A percentile compares a stretch with the other conserved stretches of the same genome.
Evolutionary conservation across 2,113 vertebrate species (phyloP).

Genomic region (Austrofundulus limnaeus): DNA sequence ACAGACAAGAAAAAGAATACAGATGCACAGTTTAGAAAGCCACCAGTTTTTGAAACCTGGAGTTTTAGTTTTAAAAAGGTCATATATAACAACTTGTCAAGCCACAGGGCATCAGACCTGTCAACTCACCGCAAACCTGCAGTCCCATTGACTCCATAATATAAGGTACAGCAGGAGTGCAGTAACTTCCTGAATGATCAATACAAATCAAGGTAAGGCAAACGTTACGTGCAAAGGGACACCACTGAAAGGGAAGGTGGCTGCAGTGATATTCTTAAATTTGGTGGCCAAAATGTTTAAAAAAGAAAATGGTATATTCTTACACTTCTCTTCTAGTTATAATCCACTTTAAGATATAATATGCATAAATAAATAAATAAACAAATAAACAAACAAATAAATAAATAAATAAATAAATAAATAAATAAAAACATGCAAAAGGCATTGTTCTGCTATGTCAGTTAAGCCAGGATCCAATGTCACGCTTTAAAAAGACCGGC

Average conservation of each 20-base stretch:
- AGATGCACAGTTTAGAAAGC: conserved; percentile 79
- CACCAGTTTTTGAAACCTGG: conserved; percentile 76
- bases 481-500: conserved; percentile 20
- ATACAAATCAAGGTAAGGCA: conserved; percentile 83
- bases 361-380: too few species aligned
- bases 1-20: conserved; percentile 76
- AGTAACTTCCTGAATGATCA: conserved; percentile 85
- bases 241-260: conserved; percentile 55
- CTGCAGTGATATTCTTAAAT: conserved; percentile 40
- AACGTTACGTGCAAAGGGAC: conserved; percentile 57
- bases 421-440: conserved; percentile 1
- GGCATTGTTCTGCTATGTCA: conserved; percentile 13
- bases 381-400: too few species aligned
- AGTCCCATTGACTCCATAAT: conserved; percentile 84
- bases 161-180: conserved; percentile 84
- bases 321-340: not conserved
- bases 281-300: conserved; percentile 26
- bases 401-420: too few species aligned
- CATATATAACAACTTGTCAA: conserved; percentile 73
- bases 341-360: conserved; percentile 8
- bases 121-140: conserved; percentile 86
- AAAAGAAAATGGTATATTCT: not conserved
- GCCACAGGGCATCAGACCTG: conserved; percentile 72
- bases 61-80: conserved; percentile 75
- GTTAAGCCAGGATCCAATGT: conserved; percentile 11